Percentiles rank a stretch among this genome's conserved stretches.
These are phyloP conservation scores for Meteorus sp. DNA, from an alignment of 1,140 invertebrate species.

Conservation along the genomic window DNA sequence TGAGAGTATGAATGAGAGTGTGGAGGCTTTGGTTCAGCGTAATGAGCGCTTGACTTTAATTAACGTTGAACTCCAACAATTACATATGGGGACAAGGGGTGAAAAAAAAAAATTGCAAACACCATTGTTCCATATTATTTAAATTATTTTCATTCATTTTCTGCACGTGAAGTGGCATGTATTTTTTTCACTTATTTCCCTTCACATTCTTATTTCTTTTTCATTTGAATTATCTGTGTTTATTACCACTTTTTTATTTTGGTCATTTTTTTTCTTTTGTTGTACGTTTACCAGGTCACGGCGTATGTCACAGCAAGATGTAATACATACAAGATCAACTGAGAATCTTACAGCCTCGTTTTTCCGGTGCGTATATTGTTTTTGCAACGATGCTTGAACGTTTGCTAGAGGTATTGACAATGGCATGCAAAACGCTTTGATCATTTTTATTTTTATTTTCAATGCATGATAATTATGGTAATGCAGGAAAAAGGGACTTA, in stretches of 20 bases:
- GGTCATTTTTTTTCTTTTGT: conserved; percentile 36
- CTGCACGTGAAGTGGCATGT: conserved; percentile 38
- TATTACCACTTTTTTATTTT: conserved; percentile 42
- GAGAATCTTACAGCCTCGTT: conserved; percentile 49
- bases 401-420: too few species aligned
- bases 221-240: too few species aligned
- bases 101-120: background rate
- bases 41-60: background rate
- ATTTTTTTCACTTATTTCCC: conserved; percentile 36
- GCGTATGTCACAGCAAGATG: conserved; percentile 74
- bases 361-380: conserved; percentile 48
- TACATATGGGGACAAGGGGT: too few species aligned
- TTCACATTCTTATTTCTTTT: too few species aligned
- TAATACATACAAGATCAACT: conserved; percentile 53
- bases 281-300: conserved; percentile 63
- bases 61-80: background rate
- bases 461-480: background rate
- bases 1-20: too few species aligned
- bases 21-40: too few species aligned
- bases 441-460: conserved; percentile 13
- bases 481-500: too few species aligned
- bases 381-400: too few species aligned
- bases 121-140: background rate
- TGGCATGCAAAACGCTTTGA: background rate
- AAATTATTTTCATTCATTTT: conserved; percentile 30